Base-by-base conservation (phyloP, 2,888 invertebrate species). In the Eupithecia tripunctaria region DNA sequence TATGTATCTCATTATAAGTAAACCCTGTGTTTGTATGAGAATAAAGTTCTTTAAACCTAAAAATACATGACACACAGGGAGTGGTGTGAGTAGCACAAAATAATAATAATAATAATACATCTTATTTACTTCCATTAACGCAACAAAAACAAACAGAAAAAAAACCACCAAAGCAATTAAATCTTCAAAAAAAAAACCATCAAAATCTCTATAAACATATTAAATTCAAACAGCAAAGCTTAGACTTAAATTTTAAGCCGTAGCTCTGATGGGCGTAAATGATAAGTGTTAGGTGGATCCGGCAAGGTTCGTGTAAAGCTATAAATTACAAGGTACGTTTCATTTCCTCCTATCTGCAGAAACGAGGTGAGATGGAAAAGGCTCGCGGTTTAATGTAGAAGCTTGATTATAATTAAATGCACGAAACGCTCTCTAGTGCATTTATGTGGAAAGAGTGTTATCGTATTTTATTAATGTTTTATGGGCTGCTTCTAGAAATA, bases 301-400 rank as follows among this genome's bases (percentile, higher is more conserved):
- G 86, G 88, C 81, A 67, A 85, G 81, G 86, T 88, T 88, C 86
- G 88, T 86, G 88, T 86, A 81, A 81, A 82, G 82, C 87, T 83
- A 91, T 92, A 92, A 93, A 93, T 93, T 90, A 88, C 86, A 73
- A 81, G 82, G 84, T 87, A 88, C 90, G 89, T 93, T 92, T 92
- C 93, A 93, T 94, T 94, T 94, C 94, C 94, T 91, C 88, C 83
- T 89, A 89, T 86, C 85, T 87, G 86, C 85, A 85, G 73, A 78
- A 79, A 71, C 67, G 76, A 79, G 77, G 73, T 73, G 78, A 80
- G 76, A 67, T 84, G 80, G 71, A 78, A 76, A 71, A 71, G 71
- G 74, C 67, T 73, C 56, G 81, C 81, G 74, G 86, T 74, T 62
- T 60, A 59, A 84, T 80, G 77, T 56, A 82, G 64, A 38, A 64